phyloP scores from a whole-genome alignment of 2,888 invertebrate genomes.

The Bhutanitis thaidina region DNA sequence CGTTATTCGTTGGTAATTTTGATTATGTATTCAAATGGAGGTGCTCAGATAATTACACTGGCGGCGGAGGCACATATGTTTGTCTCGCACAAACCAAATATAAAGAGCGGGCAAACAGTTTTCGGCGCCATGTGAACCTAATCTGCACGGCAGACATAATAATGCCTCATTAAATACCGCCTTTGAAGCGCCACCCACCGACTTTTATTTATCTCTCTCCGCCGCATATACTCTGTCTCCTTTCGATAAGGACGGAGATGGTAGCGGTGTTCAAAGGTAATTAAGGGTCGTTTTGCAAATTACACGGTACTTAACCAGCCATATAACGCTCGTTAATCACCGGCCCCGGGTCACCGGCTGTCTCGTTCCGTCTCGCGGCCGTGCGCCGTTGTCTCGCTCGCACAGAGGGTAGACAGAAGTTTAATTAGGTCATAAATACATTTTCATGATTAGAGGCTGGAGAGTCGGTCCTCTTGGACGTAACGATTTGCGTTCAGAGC shows the following conservation, averaged over 20 bases:
- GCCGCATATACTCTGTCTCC: slow-evolving; percentile 29
- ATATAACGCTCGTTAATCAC: slow-evolving; percentile 85
- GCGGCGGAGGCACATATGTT: slow-evolving; percentile 25
- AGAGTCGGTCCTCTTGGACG: slow-evolving; percentile 38
- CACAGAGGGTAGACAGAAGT: slow-evolving; percentile 63
- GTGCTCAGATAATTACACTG: slow-evolving; percentile 9
- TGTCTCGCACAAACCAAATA: slow-evolving; percentile 61
- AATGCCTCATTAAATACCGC: slow-evolving; percentile 77
- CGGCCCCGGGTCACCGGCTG: slow-evolving; percentile 44
- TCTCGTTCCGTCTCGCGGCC: slow-evolving; percentile 45
- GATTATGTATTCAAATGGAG: slow-evolving; percentile 29
- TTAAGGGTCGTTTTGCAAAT: slow-evolving; percentile 88
- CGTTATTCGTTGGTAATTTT: background rate
- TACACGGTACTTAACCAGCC: slow-evolving; percentile 87
- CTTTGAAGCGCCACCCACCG: slow-evolving; percentile 60
- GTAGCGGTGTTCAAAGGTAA: slow-evolving; percentile 77
- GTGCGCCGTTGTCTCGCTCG: slow-evolving; percentile 35
- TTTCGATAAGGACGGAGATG: slow-evolving; percentile 59
- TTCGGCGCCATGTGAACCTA: slow-evolving; percentile 70
- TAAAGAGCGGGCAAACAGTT: slow-evolving; percentile 71
- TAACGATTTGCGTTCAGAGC: slow-evolving; percentile 30
- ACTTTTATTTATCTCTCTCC: slow-evolving; percentile 47
- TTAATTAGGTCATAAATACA: slow-evolving; percentile 80
- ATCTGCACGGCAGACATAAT: slow-evolving; percentile 74
- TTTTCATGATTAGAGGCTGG: slow-evolving; percentile 71